These are phyloP conservation scores for Meloidogyne exigua DNA, from an alignment of 1,140 invertebrate genomes.

Conservation along the genomic window DNA sequence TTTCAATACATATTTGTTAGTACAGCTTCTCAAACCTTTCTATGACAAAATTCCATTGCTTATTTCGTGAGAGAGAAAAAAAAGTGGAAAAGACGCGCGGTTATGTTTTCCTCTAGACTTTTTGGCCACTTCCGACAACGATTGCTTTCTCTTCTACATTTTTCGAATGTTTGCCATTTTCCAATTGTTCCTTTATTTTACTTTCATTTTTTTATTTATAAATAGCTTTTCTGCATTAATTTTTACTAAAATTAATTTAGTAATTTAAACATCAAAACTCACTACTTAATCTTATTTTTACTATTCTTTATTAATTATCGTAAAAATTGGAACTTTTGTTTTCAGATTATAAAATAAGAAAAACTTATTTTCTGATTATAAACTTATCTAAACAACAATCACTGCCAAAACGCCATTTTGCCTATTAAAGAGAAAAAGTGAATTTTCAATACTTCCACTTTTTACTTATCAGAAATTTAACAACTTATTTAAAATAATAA, in stretches of 20 bases:
- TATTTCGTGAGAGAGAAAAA: not conserved
- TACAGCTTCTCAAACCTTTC: not conserved
- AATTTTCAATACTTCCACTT: not conserved
- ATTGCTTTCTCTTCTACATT: not conserved
- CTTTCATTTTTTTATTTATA: not conserved
- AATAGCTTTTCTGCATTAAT: not conserved
- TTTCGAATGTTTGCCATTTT: not conserved
- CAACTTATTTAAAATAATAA: not conserved
- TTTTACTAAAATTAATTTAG: not conserved
- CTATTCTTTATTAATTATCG: not conserved
- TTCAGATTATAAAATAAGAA: not conserved
- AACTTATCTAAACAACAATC: not conserved
- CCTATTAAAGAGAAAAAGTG: not conserved
- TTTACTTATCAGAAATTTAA: not conserved
- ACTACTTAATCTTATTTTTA: not conserved
- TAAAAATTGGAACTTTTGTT: not conserved
- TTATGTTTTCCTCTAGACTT: not conserved
- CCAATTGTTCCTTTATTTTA: not conserved
- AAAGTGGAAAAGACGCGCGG: not conserved
- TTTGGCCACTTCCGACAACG: not conserved
- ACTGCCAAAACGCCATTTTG: constrained; percentile 1
- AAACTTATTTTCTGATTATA: not conserved
- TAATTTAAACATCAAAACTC: not conserved
- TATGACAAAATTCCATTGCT: not conserved
- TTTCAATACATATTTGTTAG: not conserved